phyloP scores from a whole-genome alignment of 2,797 vertebrate genomes.

The Lepilemur ruficaudatus region DNA sequence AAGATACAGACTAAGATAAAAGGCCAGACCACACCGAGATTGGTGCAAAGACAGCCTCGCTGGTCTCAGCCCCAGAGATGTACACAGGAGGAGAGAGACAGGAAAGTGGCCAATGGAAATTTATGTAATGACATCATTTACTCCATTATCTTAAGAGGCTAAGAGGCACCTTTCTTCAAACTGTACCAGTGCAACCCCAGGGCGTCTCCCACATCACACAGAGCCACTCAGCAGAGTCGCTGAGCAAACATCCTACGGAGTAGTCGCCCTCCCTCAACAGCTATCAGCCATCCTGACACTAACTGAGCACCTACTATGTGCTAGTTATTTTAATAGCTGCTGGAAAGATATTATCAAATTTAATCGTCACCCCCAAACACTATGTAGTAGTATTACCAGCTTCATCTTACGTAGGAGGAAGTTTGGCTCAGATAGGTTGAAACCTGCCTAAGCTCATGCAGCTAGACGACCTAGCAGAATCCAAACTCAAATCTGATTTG shows the following conservation, averaged over 20 bases:
- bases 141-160: not conserved
- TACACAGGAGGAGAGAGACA: accelerated
- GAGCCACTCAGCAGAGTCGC: not conserved
- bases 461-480: not conserved
- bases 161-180: not conserved
- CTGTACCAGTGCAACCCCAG: too few relatives aligned
- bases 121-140: accelerated
- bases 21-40: not conserved
- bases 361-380: too few relatives aligned
- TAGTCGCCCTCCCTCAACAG: not conserved
- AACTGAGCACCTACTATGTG: not conserved
- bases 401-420: not conserved
- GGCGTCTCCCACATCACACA: not conserved
- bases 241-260: accelerated
- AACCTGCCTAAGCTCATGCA: accelerated
- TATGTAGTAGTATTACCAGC: accelerated
- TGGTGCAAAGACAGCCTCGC: not conserved
- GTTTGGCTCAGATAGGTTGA: not conserved
- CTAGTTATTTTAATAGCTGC: too few relatives aligned
- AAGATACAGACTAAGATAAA: not conserved
- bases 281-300: too few relatives aligned
- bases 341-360: accelerated
- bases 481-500: not conserved
- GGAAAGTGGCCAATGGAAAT: accelerated
- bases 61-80: not conserved